phyloP scores from a whole-genome alignment of 2,797 vertebrate genomes.

The Aulostomus chinensis region DNA sequence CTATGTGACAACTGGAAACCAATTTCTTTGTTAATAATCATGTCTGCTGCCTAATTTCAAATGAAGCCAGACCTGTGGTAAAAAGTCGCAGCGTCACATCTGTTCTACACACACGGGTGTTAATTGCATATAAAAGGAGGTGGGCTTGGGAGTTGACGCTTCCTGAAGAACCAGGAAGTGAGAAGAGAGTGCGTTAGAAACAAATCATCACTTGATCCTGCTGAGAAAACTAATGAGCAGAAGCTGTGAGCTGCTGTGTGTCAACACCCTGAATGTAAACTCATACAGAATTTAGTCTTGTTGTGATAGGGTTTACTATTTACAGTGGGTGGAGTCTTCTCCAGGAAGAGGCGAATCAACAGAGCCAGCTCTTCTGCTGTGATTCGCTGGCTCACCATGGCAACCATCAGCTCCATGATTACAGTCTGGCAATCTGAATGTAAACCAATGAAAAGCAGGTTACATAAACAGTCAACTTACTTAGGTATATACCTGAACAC shows the following conservation, averaged over 20 bases:
- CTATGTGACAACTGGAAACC: background rate
- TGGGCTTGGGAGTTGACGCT: slow-evolving; percentile 21
- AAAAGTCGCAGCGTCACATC: slow-evolving; percentile 32
- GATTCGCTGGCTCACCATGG: slow-evolving; percentile 90
- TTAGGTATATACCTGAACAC: slow-evolving; percentile 19
- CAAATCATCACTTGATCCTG: slow-evolving; percentile 14
- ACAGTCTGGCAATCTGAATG: slow-evolving; percentile 87
- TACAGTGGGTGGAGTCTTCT: slow-evolving; percentile 92
- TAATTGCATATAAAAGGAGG: slow-evolving; percentile 38
- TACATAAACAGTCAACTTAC: slow-evolving; percentile 40
- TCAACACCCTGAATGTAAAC: slow-evolving; percentile 15
- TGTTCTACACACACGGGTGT: slow-evolving; percentile 36
- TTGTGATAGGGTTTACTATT: slow-evolving; percentile 60
- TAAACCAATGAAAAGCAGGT: slow-evolving; percentile 39
- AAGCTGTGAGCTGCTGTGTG: slow-evolving; percentile 11
- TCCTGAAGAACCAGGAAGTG: slow-evolving; percentile 27
- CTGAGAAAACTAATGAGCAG: slow-evolving; percentile 1
- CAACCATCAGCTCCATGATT: slow-evolving; percentile 91
- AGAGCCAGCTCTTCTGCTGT: slow-evolving; percentile 92
- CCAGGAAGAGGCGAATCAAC: slow-evolving; percentile 91
- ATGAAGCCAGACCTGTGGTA: slow-evolving; percentile 46
- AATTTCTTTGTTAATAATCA: slow-evolving; percentile 39
- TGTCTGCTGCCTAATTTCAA: slow-evolving; percentile 25
- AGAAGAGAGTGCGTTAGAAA: slow-evolving; percentile 14
- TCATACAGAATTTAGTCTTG: slow-evolving; percentile 5